Conservation (phyloP, 2,888 invertebrate genomes). For the Mythimna pallens region DNA sequence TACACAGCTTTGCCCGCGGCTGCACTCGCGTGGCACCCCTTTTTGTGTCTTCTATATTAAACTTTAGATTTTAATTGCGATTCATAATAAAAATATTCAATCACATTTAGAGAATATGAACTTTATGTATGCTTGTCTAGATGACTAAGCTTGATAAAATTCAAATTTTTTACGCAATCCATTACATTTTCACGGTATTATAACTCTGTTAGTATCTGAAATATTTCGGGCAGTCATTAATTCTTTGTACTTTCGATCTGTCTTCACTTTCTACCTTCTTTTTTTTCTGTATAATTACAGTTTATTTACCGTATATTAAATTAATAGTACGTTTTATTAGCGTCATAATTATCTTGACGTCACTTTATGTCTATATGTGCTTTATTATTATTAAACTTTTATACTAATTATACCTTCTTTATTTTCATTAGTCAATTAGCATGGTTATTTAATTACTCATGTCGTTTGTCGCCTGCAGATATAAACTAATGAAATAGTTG, state of each 20-base stretch:
- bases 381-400: neutral
- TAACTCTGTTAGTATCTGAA: constrained; percentile 36
- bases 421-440: neutral
- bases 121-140: constrained; percentile 13
- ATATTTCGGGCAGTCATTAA: constrained; percentile 50
- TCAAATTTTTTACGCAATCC: constrained; percentile 45
- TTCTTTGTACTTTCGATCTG: constrained; percentile 58
- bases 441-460: neutral
- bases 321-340: neutral
- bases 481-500: neutral
- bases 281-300: constrained; percentile 20
- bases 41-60: constrained; percentile 3
- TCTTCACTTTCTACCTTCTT: constrained; percentile 53
- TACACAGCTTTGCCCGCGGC: constrained; percentile 52
- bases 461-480: neutral
- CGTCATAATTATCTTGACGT: constrained; percentile 5
- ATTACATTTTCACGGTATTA: constrained; percentile 32
- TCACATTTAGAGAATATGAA: neutral
- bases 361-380: neutral
- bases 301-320: constrained; percentile 4
- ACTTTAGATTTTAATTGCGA: neutral
- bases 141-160: constrained; percentile 40
- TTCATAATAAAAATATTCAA: neutral
- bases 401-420: neutral
- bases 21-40: constrained; percentile 54